phyloP scores from a whole-genome alignment of 2,888 invertebrate species.

The Sminthurinus aureus region DNA sequence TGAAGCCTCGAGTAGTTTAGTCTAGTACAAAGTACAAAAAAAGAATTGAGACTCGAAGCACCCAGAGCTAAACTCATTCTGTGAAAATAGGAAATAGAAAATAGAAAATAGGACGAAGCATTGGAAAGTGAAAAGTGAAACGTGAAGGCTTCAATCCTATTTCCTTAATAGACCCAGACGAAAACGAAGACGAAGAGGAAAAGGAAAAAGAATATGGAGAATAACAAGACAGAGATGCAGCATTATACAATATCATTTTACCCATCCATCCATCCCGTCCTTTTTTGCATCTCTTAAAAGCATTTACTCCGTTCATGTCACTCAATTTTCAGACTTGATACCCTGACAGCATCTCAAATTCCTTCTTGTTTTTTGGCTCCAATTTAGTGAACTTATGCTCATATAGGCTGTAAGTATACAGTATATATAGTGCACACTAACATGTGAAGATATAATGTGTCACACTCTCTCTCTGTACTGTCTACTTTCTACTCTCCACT shows the following conservation, averaged over 20 bases:
- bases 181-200: background rate
- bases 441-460: background rate
- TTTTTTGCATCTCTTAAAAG: conserved; percentile 21
- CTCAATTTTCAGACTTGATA: background rate
- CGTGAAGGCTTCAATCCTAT: conserved; percentile 23
- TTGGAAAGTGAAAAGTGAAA: background rate
- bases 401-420: too few species aligned
- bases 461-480: background rate
- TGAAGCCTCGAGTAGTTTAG: too few species aligned
- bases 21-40: too few species aligned
- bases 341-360: background rate
- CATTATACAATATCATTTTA: conserved; percentile 32
- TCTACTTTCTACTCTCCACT: too few species aligned
- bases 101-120: too few species aligned
- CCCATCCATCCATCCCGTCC: conserved; percentile 12
- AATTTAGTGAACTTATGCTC: too few species aligned
- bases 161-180: background rate
- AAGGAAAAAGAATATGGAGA: conserved; percentile 10
- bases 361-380: background rate
- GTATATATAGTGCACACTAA: background rate
- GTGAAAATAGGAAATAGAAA: too few species aligned
- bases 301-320: conserved; percentile 4
- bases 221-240: conserved; percentile 18
- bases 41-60: too few species aligned
- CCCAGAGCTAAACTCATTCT: too few species aligned